phyloP scores from a whole-genome alignment of 2,113 vertebrate genomes.

The Anoura caudifer region DNA sequence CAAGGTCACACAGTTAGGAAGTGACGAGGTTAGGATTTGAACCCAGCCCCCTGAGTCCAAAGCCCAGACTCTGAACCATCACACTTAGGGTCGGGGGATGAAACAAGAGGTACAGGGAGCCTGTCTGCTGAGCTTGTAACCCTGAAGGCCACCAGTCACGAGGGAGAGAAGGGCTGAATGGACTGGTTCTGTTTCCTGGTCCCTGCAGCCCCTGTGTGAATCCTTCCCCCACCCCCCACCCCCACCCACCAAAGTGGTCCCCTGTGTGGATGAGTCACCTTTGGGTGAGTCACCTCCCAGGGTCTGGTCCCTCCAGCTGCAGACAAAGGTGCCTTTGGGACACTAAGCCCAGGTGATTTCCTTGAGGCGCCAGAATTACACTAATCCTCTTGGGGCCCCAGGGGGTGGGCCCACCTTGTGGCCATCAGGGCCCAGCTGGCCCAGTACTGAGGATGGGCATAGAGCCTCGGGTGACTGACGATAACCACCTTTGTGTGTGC shows the following conservation, averaged over 20 bases:
- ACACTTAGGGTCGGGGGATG: not conserved
- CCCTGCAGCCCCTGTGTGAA: not conserved
- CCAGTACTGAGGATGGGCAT: not conserved
- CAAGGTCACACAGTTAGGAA: not conserved
- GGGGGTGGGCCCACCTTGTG: not conserved
- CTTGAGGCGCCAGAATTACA: slow-evolving; percentile 23
- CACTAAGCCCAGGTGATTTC: slow-evolving; percentile 34
- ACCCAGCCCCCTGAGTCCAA: not conserved
- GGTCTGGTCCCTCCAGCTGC: not conserved
- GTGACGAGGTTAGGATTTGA: not conserved
- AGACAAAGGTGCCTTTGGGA: slow-evolving; percentile 62
- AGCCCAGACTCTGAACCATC: not conserved
- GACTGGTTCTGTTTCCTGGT: not conserved
- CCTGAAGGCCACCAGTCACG: accelerated
- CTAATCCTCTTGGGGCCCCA: slow-evolving; percentile 47
- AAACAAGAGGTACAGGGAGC: not conserved
- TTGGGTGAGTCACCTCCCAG: not conserved
- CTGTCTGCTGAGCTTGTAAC: too few species aligned
- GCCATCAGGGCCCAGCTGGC: not conserved
- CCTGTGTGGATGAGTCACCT: not conserved
- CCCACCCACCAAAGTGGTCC: too few species aligned
- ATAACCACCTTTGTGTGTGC: not conserved
- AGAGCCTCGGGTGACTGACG: not conserved
- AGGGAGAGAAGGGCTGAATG: not conserved
- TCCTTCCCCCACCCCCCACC: too few species aligned